Base-by-base conservation (phyloP, 2,797 vertebrate genomes). In the Nyctibius grandis region DNA sequence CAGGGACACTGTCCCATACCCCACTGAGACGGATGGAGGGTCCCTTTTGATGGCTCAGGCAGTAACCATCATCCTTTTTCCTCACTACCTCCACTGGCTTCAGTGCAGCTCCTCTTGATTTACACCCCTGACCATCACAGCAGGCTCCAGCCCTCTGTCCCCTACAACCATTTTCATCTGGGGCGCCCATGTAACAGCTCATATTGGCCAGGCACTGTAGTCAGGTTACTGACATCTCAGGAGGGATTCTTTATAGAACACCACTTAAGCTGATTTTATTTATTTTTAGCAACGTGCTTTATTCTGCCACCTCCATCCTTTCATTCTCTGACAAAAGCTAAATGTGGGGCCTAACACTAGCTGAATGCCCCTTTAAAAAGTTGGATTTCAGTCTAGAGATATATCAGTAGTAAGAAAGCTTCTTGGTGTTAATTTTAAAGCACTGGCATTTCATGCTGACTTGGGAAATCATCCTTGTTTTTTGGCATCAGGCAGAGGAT, bases 361-460 rank as follows among this genome's bases (percentile, higher is more conserved):
- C 54, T 68, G 42, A 91, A 91, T 85, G 18, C 18, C 40, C 67
- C 89, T 91, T 89, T 86, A 65, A 89, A 93, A 90, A 75, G 25
- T 2, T 80, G 36, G 17, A 81, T 93, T 95, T 90, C 60, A 75
- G 31, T 86, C 68, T 91, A 67, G 40, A 76, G 59, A 63, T 81
- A 50, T 82, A 92, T 82, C 73, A 73, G 68, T 25, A 68, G 48
- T 60, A 81, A 60, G 65, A 95, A 91, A 80, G 44, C 50, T 94
- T 96, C 63, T 63, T 76, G 40, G 65, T 86, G 57, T 79, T 95
- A 90, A 88, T 95, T 96, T 92, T 91, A 89, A 92, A 96, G 86
- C 67, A 76, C 48, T 91, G 76, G 59, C 95, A 75, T 95, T 93
- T 95, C 93, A 56, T 95, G 83, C 92, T 96, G 95, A 96, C 96